Base-by-base conservation (phyloP, 2,888 invertebrate genomes). In the Drosophila nr. perissopoda region DNA sequence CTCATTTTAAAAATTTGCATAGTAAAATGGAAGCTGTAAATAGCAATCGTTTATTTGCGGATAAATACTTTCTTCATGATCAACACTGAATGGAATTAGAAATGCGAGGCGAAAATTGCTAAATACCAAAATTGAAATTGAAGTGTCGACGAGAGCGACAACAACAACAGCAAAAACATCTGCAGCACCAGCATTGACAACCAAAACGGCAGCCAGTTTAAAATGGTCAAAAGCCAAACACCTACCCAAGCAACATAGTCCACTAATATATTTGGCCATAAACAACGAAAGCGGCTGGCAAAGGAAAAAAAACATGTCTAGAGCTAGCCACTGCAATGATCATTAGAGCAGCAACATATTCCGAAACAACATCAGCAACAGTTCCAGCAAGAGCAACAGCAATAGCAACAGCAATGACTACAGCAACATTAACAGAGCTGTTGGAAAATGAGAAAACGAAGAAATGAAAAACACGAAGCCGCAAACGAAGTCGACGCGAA, bases 191-290 rank as follows among this genome's bases (percentile, higher is more conserved):
- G 6, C 58, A 75, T 54, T 56, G 59, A 40, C 38, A 54, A 42
- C 80, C 40, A 67, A 74, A 73, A 65, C 82, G 49, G 73, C 88
- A 83, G 86, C 81, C 73, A 85, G 83, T 80, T 83, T 73, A n/a
- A 61, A 86, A 88, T 88, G 86, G 83, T 73, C 70, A 83, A 85
- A 79, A 75, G 71, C 69, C 69, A 69, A 82, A 70, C 90, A 75
- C 83, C 88, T 75, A 73, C 69, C 70, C 71, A 67, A 64, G 60
- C 83, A 51, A 82, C 90, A 80, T 83, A 70, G 54, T 54, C 83
- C 77, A 69, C 74, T 87, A 87, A 85, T 89, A 85, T 89, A 83
- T 85, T 89, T 89, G 84, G 80, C 88, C 78, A 82, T 89, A 87
- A 88, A 80, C 85, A 80, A 82, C 84, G 82, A 90, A 87, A 90